phyloP scores from a whole-genome alignment of 1,140 invertebrate genomes.

The Bombus terrestris region DNA sequence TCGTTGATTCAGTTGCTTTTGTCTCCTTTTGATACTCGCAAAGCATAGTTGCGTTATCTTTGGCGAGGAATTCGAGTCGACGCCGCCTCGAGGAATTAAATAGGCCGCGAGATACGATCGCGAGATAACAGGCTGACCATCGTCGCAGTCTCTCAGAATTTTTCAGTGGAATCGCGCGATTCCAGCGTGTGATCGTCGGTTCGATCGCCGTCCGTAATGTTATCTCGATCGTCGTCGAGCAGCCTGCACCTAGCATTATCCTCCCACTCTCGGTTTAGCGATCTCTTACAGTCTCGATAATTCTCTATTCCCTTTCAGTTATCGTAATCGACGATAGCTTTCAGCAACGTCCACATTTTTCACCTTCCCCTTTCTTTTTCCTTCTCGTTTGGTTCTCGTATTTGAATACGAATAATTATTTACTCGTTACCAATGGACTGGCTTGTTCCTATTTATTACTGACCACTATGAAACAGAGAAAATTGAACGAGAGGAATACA shows the following conservation, averaged over 20 bases:
- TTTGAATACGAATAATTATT: too few species aligned
- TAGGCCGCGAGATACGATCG: constrained; percentile 5
- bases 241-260: constrained; percentile 7
- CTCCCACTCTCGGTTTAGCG: not conserved
- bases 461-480: too few species aligned
- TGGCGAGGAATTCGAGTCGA: not conserved
- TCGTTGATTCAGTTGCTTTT: not conserved
- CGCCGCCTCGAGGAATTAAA: constrained; percentile 14
- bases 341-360: not conserved
- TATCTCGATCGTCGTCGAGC: constrained; percentile 29
- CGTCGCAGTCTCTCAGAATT: not conserved
- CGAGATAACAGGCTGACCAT: not conserved
- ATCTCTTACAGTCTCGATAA: not conserved
- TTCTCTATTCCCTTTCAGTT: not conserved
- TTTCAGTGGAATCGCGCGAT: constrained; percentile 34
- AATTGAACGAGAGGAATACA: too few species aligned
- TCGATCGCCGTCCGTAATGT: constrained; percentile 18
- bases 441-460: too few species aligned
- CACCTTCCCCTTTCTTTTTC: not conserved
- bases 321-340: not conserved
- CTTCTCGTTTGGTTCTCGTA: not conserved
- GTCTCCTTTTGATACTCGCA: not conserved
- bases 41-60: not conserved
- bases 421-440: too few species aligned
- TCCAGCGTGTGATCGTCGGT: constrained; percentile 25